Evolutionary conservation across 2,888 invertebrate genomes (phyloP), one percentile per base, ranked within the genome.

Genomic region (Cactoblastis cactorum): DNA sequence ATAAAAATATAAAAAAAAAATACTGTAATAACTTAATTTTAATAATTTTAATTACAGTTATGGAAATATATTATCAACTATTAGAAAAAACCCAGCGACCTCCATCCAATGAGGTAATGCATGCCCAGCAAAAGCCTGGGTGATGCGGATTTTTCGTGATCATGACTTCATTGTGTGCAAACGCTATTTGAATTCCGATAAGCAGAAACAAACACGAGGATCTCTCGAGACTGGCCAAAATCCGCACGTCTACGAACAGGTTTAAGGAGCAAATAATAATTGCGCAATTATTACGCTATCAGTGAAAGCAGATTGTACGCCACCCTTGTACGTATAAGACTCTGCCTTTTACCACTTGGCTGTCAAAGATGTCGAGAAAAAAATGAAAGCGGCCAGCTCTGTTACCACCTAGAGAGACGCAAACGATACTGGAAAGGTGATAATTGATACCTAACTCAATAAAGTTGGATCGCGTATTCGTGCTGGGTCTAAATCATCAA

Each of bases 111-210:
- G 59, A 69, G 64, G 61, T 65, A 65, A 67, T 57, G 59, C 57
- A 55, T 56, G 52, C 51, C 54, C 57, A 62, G 56, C 48, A 59
- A 59, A 61, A 45, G 32, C 45, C 57, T 58, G 63, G 61, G 57
- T 53, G 59, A 69, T 74, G 63, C 56, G 58, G 67, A 67, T 71
- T 70, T 63, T 62, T 54, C 64, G 62, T 79, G 79, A 79, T 54
- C 64, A 62, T 80, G 79, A 79, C 73, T 74, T 78, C 77, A 78
- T 71, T 74, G 71, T 77, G 58, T 59, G 49, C 55, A 54, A 56
- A 71, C 61, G 60, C 39, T 50, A 46, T 45, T 49, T 55, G 59
- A 57, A 62, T 63, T 45, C 54, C 54, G 67, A 69, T 71, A 65
- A 69, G 63, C 54, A 47, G 5, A 39, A 38, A 17, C 37, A 51